Evolutionary conservation across 2,113 vertebrate genomes (phyloP), one percentile per base, ranked within the genome.

Genomic region (Aphelocoma coerulescens): DNA sequence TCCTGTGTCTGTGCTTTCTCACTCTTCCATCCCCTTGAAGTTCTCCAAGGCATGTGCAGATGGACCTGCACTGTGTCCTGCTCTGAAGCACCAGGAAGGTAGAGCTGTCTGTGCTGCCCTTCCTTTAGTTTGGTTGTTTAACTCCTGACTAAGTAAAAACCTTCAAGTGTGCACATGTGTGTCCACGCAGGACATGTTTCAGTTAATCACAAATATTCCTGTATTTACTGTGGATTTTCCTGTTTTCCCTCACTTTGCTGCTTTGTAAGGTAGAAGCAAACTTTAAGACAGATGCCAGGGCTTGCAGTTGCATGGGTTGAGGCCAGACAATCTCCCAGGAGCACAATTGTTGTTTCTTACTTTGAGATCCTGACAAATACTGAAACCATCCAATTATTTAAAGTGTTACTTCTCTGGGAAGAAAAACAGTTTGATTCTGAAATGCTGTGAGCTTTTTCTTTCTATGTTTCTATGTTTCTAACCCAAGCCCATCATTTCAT

Each of bases 391-490:
- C 13, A 9, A 1, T 72, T 85, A 43, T n/a, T 82, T 21, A 3
- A 75, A 48, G 21, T 19, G 5, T 44, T 86, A 11, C 8, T 41
- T 89, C 18, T 66, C 58, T 73, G 32, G 26, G 43, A 63, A 44
- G 37, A 74, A 62, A 77, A 67, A 4, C 0, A 6, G 20, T 71
- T 62, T 37, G 28, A 52, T 17, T 78, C 57, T 93, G 75, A 81
- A 85, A 24, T 23, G 33, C 43, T 75, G n/a, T 3, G 7, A 72
- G 39, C 7, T 71, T 90, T 59, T 79, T 49, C 20, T 71, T 65
- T 65, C 26, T 23, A 0, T 1, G 0, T 71, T 65, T 65, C 26
- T 23, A 0, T 1, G 0, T 83, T 74, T 75, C 13, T 54, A n/a
- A 37, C 59, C 44, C 33, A 46, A 23, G 12, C 49, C 39, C 28